Conservation (phyloP, 2,113 vertebrate species). For the Protobothrops mucrosquamatus region DNA sequence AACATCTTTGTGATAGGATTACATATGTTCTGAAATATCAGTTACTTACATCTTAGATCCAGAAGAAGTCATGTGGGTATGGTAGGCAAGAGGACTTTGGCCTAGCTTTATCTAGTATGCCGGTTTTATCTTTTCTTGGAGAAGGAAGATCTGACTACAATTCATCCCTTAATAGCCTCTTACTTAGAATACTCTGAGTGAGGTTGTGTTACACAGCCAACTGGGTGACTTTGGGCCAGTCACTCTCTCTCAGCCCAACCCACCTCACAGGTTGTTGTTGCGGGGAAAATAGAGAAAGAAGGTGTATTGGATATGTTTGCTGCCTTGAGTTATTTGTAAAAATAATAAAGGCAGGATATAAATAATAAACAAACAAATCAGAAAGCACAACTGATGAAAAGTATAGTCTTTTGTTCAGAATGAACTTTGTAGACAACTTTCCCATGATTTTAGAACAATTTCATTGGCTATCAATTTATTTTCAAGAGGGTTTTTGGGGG, state of each 20-base stretch:
- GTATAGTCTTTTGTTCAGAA: neutral
- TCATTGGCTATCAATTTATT: neutral
- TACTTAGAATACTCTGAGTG: neutral
- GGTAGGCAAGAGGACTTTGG: neutral
- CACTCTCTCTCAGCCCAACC: no score
- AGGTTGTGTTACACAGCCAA: neutral
- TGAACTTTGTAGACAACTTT: neutral
- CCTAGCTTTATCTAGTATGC: neutral
- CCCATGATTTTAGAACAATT: neutral
- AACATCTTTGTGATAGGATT: neutral
- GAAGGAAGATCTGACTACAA: neutral
- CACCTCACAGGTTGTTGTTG: no score
- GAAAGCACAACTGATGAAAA: neutral
- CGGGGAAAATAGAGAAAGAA: no score
- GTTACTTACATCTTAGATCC: neutral
- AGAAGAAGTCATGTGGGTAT: neutral
- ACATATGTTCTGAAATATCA: neutral
- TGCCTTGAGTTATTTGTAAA: no score
- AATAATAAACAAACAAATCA: neutral
- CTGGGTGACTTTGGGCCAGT: no score
- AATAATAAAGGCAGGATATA: no score
- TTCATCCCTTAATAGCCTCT: neutral
- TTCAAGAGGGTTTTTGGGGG: neutral
- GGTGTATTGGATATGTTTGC: no score
- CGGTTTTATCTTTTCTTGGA: neutral